phyloP scores from a whole-genome alignment of 2,113 vertebrate genomes.

The Pseudorectes ferrugineus region DNA sequence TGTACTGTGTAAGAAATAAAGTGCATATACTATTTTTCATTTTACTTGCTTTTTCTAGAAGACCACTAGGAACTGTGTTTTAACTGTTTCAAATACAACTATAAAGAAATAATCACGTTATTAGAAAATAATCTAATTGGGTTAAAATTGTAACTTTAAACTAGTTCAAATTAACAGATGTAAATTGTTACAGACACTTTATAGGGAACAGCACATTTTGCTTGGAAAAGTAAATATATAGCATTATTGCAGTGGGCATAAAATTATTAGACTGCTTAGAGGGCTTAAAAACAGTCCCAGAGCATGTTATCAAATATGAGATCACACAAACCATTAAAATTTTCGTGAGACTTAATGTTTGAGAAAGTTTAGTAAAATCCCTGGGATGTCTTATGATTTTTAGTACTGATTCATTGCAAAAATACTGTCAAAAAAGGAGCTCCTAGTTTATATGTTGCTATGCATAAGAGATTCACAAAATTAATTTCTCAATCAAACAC shows the following conservation, averaged over 20 bases:
- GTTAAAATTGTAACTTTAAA: not conserved
- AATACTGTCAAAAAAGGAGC: not conserved
- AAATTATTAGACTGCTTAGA: not conserved
- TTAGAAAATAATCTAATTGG: not conserved
- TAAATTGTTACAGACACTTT: not conserved
- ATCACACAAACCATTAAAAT: not conserved
- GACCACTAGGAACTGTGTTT: not conserved
- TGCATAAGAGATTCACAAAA: not conserved
- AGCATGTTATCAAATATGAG: not conserved
- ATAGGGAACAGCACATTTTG: not conserved
- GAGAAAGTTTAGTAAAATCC: not conserved
- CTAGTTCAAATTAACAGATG: not conserved
- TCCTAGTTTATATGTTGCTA: not conserved
- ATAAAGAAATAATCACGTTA: not conserved
- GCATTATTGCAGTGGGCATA: not conserved
- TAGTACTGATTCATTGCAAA: not conserved
- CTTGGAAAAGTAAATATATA: slow-evolving; percentile 24
- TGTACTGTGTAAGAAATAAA: not conserved
- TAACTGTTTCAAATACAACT: not conserved
- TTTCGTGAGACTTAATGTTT: not conserved
- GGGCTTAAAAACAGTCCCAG: not conserved
- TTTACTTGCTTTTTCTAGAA: not conserved
- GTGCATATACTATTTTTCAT: not conserved
- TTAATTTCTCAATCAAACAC: not conserved
- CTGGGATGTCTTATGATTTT: not conserved